Conservation (phyloP, 2,113 vertebrate genomes). For the Ceyx margarethae region DNA sequence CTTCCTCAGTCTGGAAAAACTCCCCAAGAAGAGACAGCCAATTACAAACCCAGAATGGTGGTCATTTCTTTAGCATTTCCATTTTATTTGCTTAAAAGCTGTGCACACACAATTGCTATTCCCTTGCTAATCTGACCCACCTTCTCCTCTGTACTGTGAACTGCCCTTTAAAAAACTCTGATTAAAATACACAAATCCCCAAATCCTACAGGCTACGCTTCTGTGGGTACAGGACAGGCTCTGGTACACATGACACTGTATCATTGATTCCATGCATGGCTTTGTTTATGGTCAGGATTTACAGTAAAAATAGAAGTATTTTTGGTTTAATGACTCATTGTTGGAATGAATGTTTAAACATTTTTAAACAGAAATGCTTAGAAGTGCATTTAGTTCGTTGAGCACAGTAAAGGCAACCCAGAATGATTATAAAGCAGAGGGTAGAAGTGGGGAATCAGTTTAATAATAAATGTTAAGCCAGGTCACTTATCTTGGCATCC, state of each 20-base stretch:
- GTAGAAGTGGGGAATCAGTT: not conserved
- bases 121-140: not conserved
- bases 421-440: not conserved
- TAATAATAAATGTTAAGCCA: not conserved
- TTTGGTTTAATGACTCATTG: conserved; percentile 2
- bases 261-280: not conserved
- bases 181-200: not conserved
- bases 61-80: not conserved
- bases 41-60: not conserved
- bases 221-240: not conserved
- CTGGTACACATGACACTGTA: not conserved
- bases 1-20: not conserved
- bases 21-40: not conserved
- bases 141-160: not conserved
- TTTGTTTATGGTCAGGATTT: conserved; percentile 18
- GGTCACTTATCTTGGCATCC: not conserved
- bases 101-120: not conserved
- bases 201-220: not conserved
- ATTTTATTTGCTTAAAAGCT: conserved; percentile 4
- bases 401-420: not conserved
- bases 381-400: not conserved
- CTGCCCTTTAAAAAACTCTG: not conserved
- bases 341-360: not conserved
- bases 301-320: conserved; percentile 10
- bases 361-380: conserved; percentile 13